Base-by-base conservation (phyloP, 2,797 vertebrate genomes). In the Carapus acus region DNA sequence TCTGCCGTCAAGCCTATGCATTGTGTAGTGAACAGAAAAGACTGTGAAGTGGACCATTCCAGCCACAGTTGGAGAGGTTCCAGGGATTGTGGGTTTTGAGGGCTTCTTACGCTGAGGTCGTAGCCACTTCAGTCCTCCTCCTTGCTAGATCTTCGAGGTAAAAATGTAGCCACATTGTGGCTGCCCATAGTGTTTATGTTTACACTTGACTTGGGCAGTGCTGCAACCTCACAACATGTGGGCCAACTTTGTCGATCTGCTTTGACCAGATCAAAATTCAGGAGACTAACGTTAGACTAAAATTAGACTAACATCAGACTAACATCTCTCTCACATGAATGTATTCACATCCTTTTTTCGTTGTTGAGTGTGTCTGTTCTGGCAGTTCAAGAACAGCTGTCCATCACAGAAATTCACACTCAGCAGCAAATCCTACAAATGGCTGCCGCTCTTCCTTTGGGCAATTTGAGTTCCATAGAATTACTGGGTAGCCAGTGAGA, bases 61-160 rank as follows among this genome's bases (percentile, higher is more conserved):
- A 67, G 62, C 60, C 38, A 1, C 29, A 18, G 22, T 31, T 83
- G 81, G 81, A 79, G 43, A 1, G 22, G 22, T 71, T 80, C 74
- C 77, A 85, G 65, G 58, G 57, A 68, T 63, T 86, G 87, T 85
- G 86, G 85, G 68, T 85, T 86, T 84, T 71, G 71, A 83, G 73
- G 62, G 65, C 56, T 76, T 61, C 76, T 66, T 59, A 38, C 55
- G 8, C 71, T 82, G 83, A 85, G 82, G 85, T 88, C 87, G 81
- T 21, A 71, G 83, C 85, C 82, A 74, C 69, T 73, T 76, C 60
- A 55, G 73, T 62, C 67, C 74, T 64, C 63, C 45, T 73, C 66
- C 67, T 68, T 54, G 45, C 74, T 72, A 44, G 54, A 62, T 76
- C 67, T 51, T 67, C 22, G 82, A 79, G 80, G 82, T 77, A 73